A percentile compares a stretch with the other conserved stretches of the same genome.
These are phyloP conservation scores for Aspidiotus rigidus DNA, from an alignment of 2,888 invertebrate species.

Conservation along the genomic window DNA sequence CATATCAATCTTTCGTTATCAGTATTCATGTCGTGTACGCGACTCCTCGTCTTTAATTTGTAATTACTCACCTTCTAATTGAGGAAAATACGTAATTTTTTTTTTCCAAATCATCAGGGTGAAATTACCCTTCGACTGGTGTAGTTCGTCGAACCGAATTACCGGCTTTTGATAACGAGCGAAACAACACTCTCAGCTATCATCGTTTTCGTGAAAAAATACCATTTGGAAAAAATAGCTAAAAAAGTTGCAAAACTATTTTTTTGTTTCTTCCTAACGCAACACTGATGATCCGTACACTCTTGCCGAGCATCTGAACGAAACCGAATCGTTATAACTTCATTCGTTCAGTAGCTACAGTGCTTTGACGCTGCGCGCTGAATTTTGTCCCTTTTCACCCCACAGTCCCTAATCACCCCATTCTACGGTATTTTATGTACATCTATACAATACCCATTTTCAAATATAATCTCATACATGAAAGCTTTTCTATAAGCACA, in stretches of 20 bases:
- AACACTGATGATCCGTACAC: background rate
- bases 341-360: background rate
- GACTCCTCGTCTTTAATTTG: background rate
- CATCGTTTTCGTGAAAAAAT: background rate
- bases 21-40: background rate
- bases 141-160: background rate
- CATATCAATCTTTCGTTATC: background rate
- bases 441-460: too few relatives aligned
- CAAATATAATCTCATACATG: too few relatives aligned
- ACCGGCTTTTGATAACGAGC: background rate
- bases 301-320: background rate
- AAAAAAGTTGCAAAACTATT: background rate
- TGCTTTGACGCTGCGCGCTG: background rate
- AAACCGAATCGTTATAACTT: background rate
- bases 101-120: background rate
- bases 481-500: too few relatives aligned
- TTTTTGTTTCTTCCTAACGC: background rate
- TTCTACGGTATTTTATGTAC: background rate
- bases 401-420: too few relatives aligned
- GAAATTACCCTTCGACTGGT: too few relatives aligned
- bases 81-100: background rate
- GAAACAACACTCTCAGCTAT: background rate
- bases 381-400: background rate
- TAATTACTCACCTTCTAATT: background rate
- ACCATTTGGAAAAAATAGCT: background rate